Base-by-base conservation (phyloP, 2,797 vertebrate genomes). In the Meriones psammophilus region DNA sequence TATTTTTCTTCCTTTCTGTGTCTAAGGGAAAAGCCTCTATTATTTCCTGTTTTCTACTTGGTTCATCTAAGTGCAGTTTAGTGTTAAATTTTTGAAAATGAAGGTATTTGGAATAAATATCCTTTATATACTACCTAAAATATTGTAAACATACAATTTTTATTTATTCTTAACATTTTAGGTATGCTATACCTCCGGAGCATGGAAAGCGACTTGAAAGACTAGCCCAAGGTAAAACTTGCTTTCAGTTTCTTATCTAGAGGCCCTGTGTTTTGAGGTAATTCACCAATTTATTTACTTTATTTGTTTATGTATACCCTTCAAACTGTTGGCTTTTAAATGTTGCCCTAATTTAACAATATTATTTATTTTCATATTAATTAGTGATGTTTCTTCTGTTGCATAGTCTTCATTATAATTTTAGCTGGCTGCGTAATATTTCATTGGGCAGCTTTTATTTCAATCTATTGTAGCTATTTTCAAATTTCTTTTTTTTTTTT, bases 111-210 rank as follows among this genome's bases (percentile, higher is more conserved):
- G n/a, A 95, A 66, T 76, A 84, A 64, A 81, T 92, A 13, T 94
- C 79, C 39, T 96, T 50, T 91, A 77, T 6, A 90, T 94, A 66
- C 6, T 74, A 91, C 5, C n/a, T 92, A 39, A 93, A 80, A 83
- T 94, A 42, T 91, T 94, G 39, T 66, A 18, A 94, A 22, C 87
- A 87, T 87, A 96, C 96, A 60, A 13, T 89, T 96, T 97, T 97
- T 3, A 62, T 94, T 89, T 97, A 88, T 66, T 76, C 97, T 91
- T 98, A 93, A 84, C 74, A 96, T 98, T 98, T 98, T 97, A 99
- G 99, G 99, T 99, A 99, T 91, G 98, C 98, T 88, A 71, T 99
- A 96, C 99, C 99, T 95, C 99, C 99, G 54, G 99, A 99, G 39
- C 99, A 99, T 77, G 99, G 99, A 71, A 99, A 98, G 95, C 98